phyloP scores from a whole-genome alignment of 2,888 invertebrate genomes.

The Dynastes maya region DNA sequence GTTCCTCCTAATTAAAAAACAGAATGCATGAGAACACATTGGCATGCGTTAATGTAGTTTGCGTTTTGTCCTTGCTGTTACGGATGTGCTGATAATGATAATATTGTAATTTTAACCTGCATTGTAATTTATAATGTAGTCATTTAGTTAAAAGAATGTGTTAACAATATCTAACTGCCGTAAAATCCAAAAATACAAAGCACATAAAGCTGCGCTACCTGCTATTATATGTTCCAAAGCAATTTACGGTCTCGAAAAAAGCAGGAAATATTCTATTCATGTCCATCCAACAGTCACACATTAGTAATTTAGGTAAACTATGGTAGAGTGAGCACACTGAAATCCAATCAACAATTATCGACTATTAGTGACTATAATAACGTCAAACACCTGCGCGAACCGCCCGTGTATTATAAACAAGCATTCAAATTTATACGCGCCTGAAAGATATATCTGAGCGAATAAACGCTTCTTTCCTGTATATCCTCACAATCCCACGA shows the following conservation, averaged over 20 bases:
- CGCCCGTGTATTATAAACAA: constrained; percentile 43
- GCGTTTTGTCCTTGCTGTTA: too few relatives aligned
- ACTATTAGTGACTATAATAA: constrained; percentile 56
- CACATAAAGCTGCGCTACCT: not conserved
- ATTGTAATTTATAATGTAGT: not conserved
- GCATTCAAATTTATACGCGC: constrained; percentile 48
- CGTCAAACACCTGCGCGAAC: constrained; percentile 56
- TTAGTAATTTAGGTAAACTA: constrained; percentile 50
- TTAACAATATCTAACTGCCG: not conserved
- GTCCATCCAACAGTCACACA: constrained; percentile 46
- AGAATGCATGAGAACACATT: too few relatives aligned
- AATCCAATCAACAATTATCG: constrained; percentile 57
- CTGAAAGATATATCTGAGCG: constrained; percentile 47
- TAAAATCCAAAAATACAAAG: not conserved
- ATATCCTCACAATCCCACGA: constrained; percentile 45
- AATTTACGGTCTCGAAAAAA: constrained; percentile 41
- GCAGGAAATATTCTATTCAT: constrained; percentile 53
- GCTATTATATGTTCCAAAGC: constrained; percentile 24
- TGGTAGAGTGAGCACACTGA: constrained; percentile 53
- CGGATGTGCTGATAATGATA: too few relatives aligned
- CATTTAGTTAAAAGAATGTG: constrained; percentile 14
- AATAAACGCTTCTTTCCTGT: constrained; percentile 51
- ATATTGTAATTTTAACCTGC: not conserved
- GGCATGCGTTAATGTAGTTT: too few relatives aligned
- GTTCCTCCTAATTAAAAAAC: too few relatives aligned